Percentiles rank a stretch among this genome's conserved stretches.
Evolutionary conservation across 2,113 vertebrate genomes (phyloP).

Genomic region (Ochotona curzoniae): DNA sequence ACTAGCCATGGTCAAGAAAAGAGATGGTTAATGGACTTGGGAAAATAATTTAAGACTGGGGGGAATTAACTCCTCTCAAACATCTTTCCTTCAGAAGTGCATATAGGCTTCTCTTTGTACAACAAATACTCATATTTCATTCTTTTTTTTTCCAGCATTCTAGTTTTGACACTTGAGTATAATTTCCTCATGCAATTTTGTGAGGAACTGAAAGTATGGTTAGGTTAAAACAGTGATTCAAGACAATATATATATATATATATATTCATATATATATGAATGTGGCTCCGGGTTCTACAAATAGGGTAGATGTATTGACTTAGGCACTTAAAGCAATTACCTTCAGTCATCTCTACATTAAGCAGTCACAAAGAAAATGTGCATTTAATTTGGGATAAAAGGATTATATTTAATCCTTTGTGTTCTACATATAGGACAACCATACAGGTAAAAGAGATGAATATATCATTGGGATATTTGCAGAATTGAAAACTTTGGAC

Average conservation of each 20-base stretch:
- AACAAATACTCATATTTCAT: background rate
- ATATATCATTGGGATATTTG: too few relatives aligned
- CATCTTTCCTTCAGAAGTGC: background rate
- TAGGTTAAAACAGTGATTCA: slow-evolving; percentile 61
- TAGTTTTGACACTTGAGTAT: background rate
- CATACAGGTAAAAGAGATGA: too few relatives aligned
- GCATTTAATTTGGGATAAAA: slow-evolving; percentile 46
- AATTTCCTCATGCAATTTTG: slow-evolving; percentile 48
- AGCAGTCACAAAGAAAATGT: slow-evolving; percentile 45
- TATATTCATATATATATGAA: too few relatives aligned
- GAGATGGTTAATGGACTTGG: background rate
- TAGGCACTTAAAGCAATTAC: slow-evolving; percentile 69
- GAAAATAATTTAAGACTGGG: background rate
- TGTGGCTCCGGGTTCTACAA: background rate
- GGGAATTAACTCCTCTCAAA: background rate
- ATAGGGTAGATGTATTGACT: slow-evolving; percentile 53
- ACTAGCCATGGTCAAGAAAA: background rate
- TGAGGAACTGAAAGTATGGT: background rate
- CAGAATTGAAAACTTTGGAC: too few relatives aligned
- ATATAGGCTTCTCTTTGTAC: background rate
- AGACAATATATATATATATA: slow-evolving; percentile 54
- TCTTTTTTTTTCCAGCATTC: background rate
- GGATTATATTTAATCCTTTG: slow-evolving; percentile 29
- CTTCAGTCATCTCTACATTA: slow-evolving; percentile 56
- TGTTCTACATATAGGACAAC: too few relatives aligned